Base-by-base conservation (phyloP, 2,797 vertebrate genomes). In the Takifugu ocellatus region DNA sequence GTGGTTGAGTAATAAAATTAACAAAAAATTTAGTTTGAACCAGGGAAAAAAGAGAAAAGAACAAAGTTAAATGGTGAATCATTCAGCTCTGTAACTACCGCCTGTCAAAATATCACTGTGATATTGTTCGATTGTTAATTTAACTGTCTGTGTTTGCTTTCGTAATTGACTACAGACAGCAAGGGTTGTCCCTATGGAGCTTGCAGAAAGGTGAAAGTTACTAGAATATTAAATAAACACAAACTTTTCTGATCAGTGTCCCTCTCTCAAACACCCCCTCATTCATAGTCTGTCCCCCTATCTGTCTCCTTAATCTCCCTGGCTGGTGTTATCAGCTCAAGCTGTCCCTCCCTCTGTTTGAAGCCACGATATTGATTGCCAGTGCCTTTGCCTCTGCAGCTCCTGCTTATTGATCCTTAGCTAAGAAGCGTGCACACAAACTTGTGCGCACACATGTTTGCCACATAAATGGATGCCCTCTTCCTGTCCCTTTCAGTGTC, bases 321-420 rank as follows among this genome's bases (percentile, higher is more conserved):
- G 49, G 74, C 79, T 84, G 72, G 86, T 83, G 79, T 75, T 81
- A 81, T 90, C 79, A 77, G 61, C 77, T 79, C 65, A 27, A 72
- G 81, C 73, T 72, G 75, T 84, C 75, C 83, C 80, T 86, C 75
- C 82, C 75, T 86, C 79, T 85, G 85, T 88, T 88, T 87, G 83
- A 86, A 84, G 84, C 79, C 81, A 71, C 77, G 77, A 59, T 92
- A 92, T 92, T 90, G 91, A 92, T 92, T 77, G 85, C 83, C 86
- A 82, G 83, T 88, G 88, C 90, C 89, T 92, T 90, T 91, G 82
- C 87, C 84, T 90, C 87, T 87, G 83, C 88, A 87, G 89, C 87
- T 88, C 79, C 79, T 88, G 84, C 84, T 72, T 91, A 92, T 92
- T 91, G 91, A 92, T 92, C 88, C 79, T 82, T 54, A 78, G 79